Percentiles rank a stretch among this genome's conserved stretches.
These are phyloP conservation scores for Eupithecia exiguata DNA, from an alignment of 2,888 invertebrate species.

Conservation along the genomic window DNA sequence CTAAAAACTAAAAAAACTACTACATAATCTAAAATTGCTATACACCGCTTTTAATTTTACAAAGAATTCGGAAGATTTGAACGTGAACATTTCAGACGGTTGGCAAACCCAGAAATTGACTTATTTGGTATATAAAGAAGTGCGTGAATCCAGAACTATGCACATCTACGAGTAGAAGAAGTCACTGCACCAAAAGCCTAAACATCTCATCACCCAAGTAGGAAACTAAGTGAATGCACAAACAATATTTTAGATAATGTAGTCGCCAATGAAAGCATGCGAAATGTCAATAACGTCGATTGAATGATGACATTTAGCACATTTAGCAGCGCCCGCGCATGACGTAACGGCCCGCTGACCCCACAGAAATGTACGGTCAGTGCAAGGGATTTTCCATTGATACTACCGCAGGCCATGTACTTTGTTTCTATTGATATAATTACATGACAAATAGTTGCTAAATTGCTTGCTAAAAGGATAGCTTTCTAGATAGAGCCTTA, in stretches of 20 bases:
- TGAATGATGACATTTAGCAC: constrained; percentile 21
- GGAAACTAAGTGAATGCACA: background rate
- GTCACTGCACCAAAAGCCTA: too few species aligned
- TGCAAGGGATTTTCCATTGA: background rate
- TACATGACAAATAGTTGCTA: background rate
- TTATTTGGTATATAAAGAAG: too few species aligned
- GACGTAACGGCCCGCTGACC: constrained; percentile 18
- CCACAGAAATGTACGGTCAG: background rate
- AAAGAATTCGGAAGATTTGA: too few species aligned
- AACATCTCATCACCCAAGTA: background rate
- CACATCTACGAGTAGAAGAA: too few species aligned
- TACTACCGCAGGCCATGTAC: background rate
- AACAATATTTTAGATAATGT: background rate
- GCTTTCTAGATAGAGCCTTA: background rate
- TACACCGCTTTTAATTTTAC: too few species aligned
- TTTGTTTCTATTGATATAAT: background rate
- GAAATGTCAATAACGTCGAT: constrained; percentile 29
- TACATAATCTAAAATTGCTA: too few species aligned
- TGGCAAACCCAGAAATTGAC: too few species aligned
- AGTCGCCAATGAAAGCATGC: constrained; percentile 5
- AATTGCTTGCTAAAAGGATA: background rate
- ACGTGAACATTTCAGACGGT: too few species aligned
- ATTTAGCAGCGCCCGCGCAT: background rate
- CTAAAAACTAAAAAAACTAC: too few species aligned
- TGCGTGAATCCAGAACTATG: too few species aligned